Conservation (phyloP, 2,113 vertebrate species). For the Shinisaurus crocodilurus region DNA sequence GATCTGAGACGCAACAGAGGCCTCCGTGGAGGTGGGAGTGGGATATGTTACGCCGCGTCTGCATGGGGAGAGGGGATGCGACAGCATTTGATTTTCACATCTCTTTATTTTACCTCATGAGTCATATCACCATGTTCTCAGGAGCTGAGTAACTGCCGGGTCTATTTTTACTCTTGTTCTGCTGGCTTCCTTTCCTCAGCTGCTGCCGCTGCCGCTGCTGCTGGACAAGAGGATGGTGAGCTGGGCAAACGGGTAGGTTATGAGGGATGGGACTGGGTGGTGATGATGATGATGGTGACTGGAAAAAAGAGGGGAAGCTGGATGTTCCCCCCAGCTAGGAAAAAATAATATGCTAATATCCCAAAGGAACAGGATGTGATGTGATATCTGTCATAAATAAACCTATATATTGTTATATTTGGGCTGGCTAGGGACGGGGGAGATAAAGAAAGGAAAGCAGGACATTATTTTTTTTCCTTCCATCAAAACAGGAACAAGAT, state of each 20-base stretch:
- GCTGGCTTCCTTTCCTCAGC: conserved; percentile 78
- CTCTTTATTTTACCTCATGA: conserved; percentile 76
- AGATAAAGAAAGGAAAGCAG: conserved; percentile 82
- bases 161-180: conserved; percentile 81
- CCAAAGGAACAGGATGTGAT: conserved; percentile 71
- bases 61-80: neutral
- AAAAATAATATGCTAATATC: conserved; percentile 70
- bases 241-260: conserved; percentile 54
- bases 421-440: conserved; percentile 67
- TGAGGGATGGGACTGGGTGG: conserved; percentile 52
- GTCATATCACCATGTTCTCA: conserved; percentile 79
- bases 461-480: conserved; percentile 80
- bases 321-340: conserved; percentile 53
- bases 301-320: conserved; percentile 38
- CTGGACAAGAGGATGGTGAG: conserved; percentile 72
- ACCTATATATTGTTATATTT: conserved; percentile 50
- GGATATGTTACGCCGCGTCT: neutral
- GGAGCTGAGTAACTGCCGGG: conserved; percentile 83
- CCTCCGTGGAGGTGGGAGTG: neutral
- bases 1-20: neutral
- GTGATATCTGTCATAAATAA: conserved; percentile 63
- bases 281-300: conserved; percentile 28
- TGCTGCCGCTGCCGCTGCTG: conserved; percentile 49
- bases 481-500: conserved; percentile 85
- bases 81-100: conserved; percentile 66